A percentile compares a stretch with the other conserved stretches of the same genome.
phyloP scores from a whole-genome alignment of 2,888 invertebrate genomes.

The Salpingus planirostris region DNA sequence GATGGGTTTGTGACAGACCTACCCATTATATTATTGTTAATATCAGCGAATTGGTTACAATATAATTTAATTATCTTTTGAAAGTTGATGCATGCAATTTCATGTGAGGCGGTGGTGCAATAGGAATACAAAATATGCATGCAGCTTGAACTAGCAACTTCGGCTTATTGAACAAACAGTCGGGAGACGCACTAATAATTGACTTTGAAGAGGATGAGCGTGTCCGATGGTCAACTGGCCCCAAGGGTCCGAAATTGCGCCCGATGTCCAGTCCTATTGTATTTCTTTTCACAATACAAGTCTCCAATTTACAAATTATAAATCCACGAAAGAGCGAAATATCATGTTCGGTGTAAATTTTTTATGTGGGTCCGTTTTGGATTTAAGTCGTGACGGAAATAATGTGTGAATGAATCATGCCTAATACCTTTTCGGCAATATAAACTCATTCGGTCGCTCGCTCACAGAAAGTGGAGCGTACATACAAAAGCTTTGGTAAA shows the following conservation, averaged over 20 bases:
- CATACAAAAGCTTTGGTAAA: conserved; percentile 25
- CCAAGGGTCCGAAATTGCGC: conserved; percentile 8
- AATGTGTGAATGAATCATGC: conserved; percentile 31
- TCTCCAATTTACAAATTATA: too few species aligned
- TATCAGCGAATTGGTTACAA: conserved; percentile 20
- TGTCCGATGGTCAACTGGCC: conserved; percentile 17
- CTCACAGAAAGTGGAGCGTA: too few species aligned
- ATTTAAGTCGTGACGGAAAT: too few species aligned
- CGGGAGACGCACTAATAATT: conserved; percentile 7
- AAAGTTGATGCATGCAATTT: too few species aligned
- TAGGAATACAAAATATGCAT: too few species aligned
- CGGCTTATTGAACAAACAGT: not conserved
- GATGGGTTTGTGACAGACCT: conserved; percentile 29
- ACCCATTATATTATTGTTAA: conserved; percentile 26
- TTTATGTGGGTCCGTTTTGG: too few species aligned
- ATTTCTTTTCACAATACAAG: too few species aligned
- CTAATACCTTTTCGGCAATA: conserved; percentile 31
- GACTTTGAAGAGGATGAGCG: conserved; percentile 14
- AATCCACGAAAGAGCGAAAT: too few species aligned
- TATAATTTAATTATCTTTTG: conserved; percentile 30
- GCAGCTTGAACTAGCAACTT: too few species aligned
- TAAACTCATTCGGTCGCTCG: too few species aligned
- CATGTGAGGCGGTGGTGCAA: too few species aligned
- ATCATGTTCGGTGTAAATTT: too few species aligned
- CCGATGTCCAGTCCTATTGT: not conserved